These are phyloP conservation scores for Lacerta viridis DNA, from an alignment of 2,797 vertebrate genomes.

Conservation along the genomic window DNA sequence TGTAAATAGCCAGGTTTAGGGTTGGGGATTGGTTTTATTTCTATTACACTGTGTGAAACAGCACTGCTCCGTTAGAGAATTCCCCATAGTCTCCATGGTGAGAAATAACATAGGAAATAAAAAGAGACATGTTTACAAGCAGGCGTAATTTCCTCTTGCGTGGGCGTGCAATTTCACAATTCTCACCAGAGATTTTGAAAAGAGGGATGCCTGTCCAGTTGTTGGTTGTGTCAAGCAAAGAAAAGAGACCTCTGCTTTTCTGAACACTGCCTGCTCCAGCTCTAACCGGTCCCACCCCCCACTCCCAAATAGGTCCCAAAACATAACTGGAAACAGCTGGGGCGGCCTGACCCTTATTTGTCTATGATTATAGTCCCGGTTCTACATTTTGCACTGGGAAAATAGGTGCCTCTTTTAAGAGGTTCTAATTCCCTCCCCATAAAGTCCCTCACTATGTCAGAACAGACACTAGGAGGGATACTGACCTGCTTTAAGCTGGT, in stretches of 20 bases:
- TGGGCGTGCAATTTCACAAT: conserved; percentile 10
- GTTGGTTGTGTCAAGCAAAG: neutral
- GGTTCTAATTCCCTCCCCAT: neutral
- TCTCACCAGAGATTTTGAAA: conserved; percentile 3
- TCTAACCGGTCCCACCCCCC: neutral
- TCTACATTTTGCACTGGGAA: neutral
- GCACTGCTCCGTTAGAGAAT: neutral
- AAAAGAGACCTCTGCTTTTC: neutral
- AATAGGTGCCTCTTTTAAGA: neutral
- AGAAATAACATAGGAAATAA: conserved; percentile 19
- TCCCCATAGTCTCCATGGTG: neutral
- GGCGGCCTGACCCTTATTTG: neutral
- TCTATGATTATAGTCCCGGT: neutral
- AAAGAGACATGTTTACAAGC: conserved; percentile 5
- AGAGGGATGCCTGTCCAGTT: neutral
- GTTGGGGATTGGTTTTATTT: neutral
- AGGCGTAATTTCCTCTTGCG: neutral
- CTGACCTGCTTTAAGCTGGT: neutral
- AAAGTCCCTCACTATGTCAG: neutral
- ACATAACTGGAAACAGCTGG: neutral
- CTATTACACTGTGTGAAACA: neutral
- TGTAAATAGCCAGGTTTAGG: neutral
- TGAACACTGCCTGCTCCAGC: neutral
- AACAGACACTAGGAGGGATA: neutral
- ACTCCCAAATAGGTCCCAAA: neutral